A percentile compares a stretch with the other conserved stretches of the same genome.
Evolutionary conservation across 2,113 vertebrate genomes (phyloP).

Genomic region (Brachionichthys hirsutus): DNA sequence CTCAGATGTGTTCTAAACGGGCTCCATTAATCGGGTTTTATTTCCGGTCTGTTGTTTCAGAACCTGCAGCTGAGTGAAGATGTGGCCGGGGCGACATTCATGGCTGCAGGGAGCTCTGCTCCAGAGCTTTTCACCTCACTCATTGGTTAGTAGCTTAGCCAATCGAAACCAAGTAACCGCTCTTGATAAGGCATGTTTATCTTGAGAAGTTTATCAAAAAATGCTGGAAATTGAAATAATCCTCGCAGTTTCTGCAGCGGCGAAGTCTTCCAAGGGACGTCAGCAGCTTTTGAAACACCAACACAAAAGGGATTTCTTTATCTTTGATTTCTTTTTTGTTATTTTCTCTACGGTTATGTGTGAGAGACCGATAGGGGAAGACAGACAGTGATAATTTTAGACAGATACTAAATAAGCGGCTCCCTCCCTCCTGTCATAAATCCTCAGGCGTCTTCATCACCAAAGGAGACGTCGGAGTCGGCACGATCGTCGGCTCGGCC

Average conservation of each 20-base stretch:
- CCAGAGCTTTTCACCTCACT: slow-evolving; percentile 82
- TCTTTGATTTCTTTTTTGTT: background rate
- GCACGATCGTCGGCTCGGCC: slow-evolving; percentile 80
- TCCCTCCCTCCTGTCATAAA: background rate
- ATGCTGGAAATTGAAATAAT: background rate
- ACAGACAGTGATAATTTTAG: background rate
- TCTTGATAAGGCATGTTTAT: background rate
- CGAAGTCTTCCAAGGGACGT: slow-evolving; percentile 51
- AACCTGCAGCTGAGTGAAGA: slow-evolving; percentile 82
- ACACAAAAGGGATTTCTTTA: too few species aligned
- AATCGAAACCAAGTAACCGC: background rate
- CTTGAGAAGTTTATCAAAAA: slow-evolving; percentile 1
- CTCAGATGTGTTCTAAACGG: background rate
- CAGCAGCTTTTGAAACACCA: slow-evolving; percentile 34
- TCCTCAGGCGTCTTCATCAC: slow-evolving; percentile 80
- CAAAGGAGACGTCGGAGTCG: slow-evolving; percentile 79
- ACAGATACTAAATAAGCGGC: background rate
- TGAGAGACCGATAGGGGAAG: background rate
- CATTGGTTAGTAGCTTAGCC: slow-evolving; percentile 69
- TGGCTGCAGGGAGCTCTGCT: slow-evolving; percentile 82
- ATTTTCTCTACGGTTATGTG: background rate
- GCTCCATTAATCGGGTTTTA: background rate
- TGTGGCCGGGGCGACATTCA: slow-evolving; percentile 81
- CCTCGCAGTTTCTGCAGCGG: slow-evolving; percentile 9
- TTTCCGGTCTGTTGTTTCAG: slow-evolving; percentile 38